Base-by-base conservation (phyloP, 2,113 vertebrate species). In the Rana temporaria region DNA sequence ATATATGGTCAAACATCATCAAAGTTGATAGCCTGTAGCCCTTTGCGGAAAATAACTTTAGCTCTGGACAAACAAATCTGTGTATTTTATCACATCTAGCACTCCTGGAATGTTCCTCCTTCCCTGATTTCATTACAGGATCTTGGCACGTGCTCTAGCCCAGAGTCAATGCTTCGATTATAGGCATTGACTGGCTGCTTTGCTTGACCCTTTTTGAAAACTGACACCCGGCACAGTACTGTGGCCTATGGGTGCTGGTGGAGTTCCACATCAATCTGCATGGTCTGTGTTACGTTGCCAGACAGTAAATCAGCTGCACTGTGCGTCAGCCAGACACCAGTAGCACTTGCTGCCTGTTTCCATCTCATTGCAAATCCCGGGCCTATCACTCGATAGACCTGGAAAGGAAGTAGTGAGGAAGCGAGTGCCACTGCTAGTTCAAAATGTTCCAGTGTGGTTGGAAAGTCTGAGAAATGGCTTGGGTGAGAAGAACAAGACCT, bases 361-460 rank as follows among this genome's bases (percentile, higher is more conserved):
- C 91, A 91, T 91, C 90, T 91, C 87, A 87, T 90, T 93, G 91
- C 90, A 26, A 87, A 90, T 84, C 84, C 65, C 69, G 90, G 85
- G 86, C 87, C 91, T 93, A 92, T 94, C 93, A 68, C 90, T 93
- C 74, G 85, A 88, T 88, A 91, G 90, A 89, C 90, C 89, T 92
- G 92, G 92, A 93, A 89, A 92, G 95, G 94, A 95, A 92, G 84
- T 0, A 0, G 60, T 78, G 79, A 88, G 94, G 93, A 95, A 94
- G 92, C 87, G 68, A 94, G 92, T 95, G 94, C 93, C 94, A 92
- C 86, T 90, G 92, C 92, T 93, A 81, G 94, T 92, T 94, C 88
- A 90, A 85, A 96, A 95, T 95, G 93, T 98, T 97, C 95, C 96
- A 94, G 91, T 91, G 91, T 34, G 76, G 93, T 92, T 91, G 95